Conservation (phyloP, 2,888 invertebrate species). For the Rapana venosa region DNA sequence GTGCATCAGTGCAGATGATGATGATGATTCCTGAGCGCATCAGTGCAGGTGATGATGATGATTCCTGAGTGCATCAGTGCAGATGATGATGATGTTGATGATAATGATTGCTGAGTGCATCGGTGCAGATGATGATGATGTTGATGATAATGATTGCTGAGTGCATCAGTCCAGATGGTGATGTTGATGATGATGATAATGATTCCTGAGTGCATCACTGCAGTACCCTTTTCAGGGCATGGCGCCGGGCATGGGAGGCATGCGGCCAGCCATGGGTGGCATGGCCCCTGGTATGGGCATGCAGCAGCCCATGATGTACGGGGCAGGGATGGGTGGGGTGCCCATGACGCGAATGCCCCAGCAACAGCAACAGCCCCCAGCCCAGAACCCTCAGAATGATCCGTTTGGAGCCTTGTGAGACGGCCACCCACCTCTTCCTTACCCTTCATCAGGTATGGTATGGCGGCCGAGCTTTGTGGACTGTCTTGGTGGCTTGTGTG, state of each 20-base stretch:
- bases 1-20: too few relatives aligned
- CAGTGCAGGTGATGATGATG: not conserved
- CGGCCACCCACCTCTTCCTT: not conserved
- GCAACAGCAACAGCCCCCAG: constrained; percentile 57
- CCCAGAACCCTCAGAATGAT: constrained; percentile 63
- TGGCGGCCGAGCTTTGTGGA: not conserved
- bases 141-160: too few relatives aligned
- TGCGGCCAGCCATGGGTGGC: constrained; percentile 59
- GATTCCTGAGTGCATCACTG: not conserved
- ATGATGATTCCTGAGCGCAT: not conserved
- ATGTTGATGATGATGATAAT: too few relatives aligned
- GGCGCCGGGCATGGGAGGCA: constrained; percentile 52
- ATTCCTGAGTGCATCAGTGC: too few relatives aligned
- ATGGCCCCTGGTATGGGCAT: constrained; percentile 59
- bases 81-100: too few relatives aligned
- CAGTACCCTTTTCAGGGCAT: constrained; percentile 46
- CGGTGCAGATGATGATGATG: too few relatives aligned
- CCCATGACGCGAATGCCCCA: constrained; percentile 48
- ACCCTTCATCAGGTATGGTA: not conserved
- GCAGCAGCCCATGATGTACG: constrained; percentile 53
- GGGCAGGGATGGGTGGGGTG: constrained; percentile 37
- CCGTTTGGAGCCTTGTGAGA: constrained; percentile 73
- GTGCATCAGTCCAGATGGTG: too few relatives aligned
- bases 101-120: too few relatives aligned
- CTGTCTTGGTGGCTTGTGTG: not conserved